Base-by-base conservation (phyloP, 1,140 invertebrate species). In the Amyelois transitella region DNA sequence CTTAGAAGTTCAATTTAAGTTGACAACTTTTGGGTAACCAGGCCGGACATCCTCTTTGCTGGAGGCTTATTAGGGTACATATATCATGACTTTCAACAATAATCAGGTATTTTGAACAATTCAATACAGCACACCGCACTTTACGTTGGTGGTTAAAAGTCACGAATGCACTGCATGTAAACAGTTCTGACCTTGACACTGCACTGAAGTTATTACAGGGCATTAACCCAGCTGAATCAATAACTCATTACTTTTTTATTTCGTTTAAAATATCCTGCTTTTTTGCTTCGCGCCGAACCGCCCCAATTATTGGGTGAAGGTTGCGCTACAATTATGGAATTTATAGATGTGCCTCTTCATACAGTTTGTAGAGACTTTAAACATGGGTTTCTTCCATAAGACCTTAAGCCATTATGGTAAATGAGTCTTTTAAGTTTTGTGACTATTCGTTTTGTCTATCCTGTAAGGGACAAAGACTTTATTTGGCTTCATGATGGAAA, bases 241-340 rank as follows among this genome's bases (percentile, higher is more conserved):
- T 72, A 72, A 69, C 66, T 69, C 66, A 72, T 72, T 72, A 72
- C 66, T 72, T 72, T 72, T 72, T 72, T 72, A 72, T 72, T 72
- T 69, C 66, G 66, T 66, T 69, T 69, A 72, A 72, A 72, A 72
- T 72, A 72, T 64, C 67, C 58, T 58, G 56, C 61, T 64, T 72
- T 68, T 66, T 69, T 61, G 53, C 60, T 58, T 55, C 57, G 45
- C 59, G 63, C 51, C 58, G 45, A 14, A 48, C 44, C 56, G 59
- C 38, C 49, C 50, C 69, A 47, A 64, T 72, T 66, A 72, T 63
- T 61, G 64, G 64, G 64, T 58, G 66, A 55, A 51, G 45, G 67
- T 55, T 55, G 51, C 44, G 56, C 52, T 32, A 48, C 60, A 58
- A 71, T 65, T 63, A 60, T 65, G 62, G 32, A 38, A 38, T 1